Conservation (phyloP, 2,797 vertebrate species). For the Rhinogobio ventralis region DNA sequence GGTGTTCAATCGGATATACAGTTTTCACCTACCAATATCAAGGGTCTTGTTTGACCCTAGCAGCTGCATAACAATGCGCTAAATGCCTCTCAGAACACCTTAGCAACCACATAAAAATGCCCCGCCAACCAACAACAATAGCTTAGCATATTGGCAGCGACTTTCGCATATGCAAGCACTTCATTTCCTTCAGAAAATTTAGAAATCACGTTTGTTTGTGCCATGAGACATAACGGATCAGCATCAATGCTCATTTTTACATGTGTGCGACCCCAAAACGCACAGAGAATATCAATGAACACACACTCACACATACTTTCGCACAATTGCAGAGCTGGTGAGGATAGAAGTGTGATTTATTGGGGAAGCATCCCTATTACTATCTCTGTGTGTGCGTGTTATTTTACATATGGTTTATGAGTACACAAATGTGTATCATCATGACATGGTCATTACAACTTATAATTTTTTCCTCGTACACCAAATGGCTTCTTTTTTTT, state of each 20-base stretch:
- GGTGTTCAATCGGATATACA: background rate
- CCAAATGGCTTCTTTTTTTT: background rate
- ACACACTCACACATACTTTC: constrained; percentile 1
- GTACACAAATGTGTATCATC: background rate
- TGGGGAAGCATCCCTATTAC: background rate
- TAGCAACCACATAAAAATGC: background rate
- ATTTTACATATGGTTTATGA: background rate
- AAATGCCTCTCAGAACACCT: background rate
- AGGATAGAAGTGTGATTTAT: background rate
- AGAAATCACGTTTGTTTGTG: constrained; percentile 8
- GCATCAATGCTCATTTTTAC: background rate
- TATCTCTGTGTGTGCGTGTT: constrained; percentile 57
- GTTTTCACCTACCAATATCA: background rate
- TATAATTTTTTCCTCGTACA: background rate
- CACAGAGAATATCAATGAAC: constrained; percentile 35
- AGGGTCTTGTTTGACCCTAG: background rate
- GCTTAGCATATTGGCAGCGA: background rate
- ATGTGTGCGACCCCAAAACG: background rate
- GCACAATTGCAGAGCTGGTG: background rate
- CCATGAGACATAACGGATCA: background rate
- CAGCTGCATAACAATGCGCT: background rate
- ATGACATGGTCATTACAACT: background rate
- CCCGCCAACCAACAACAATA: background rate
- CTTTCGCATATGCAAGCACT: background rate
- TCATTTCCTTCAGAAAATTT: background rate